Conservation (phyloP, 2,888 invertebrate genomes). For the Aporophyla lueneburgensis region DNA sequence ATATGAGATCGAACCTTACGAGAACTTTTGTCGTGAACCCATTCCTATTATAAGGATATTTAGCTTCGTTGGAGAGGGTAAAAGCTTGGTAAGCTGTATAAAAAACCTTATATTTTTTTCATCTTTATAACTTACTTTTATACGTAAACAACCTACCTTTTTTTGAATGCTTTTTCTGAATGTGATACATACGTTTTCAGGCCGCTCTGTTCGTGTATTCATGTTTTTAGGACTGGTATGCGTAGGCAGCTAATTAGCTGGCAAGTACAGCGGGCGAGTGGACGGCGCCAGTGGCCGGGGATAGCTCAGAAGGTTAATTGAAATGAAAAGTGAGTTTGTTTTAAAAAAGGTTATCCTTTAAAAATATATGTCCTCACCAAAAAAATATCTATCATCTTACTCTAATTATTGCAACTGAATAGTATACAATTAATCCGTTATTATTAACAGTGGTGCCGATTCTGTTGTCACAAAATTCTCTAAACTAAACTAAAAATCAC, state of each 20-base stretch:
- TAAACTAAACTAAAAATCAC: too few species aligned
- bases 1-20: constrained; percentile 33
- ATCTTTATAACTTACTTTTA: constrained; percentile 1
- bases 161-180: constrained; percentile 35
- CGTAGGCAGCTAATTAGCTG: constrained; percentile 52
- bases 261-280: constrained; percentile 41
- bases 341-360: not conserved
- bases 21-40: constrained; percentile 11
- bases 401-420: too few species aligned
- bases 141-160: not conserved
- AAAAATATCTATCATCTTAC: not conserved
- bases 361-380: too few species aligned
- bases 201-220: constrained; percentile 24
- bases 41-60: constrained; percentile 18
- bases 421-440: too few species aligned
- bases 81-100: constrained; percentile 15
- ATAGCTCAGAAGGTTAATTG: constrained; percentile 34
- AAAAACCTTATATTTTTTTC: constrained; percentile 18
- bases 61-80: constrained; percentile 9
- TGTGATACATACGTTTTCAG: constrained; percentile 18
- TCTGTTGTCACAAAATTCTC: too few species aligned
- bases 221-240: constrained; percentile 54
- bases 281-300: not conserved
- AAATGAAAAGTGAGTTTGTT: not conserved
- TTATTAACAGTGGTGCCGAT: too few species aligned